Base-by-base conservation (phyloP, 2,797 vertebrate genomes). In the Percopsis omiscomaycus region DNA sequence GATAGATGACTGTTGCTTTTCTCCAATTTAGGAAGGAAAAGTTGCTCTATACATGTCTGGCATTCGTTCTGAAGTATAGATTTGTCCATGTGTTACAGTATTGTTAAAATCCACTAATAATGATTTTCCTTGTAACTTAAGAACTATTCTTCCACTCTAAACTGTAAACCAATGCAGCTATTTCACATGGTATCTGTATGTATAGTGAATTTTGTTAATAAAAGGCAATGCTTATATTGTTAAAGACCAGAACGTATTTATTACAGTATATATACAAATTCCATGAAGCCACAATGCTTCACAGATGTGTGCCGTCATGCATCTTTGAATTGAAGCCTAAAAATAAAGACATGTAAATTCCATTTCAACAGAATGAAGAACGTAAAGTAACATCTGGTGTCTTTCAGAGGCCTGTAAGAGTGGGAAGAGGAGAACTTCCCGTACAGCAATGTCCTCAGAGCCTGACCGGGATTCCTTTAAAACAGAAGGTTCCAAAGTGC, bases 131-230 rank as follows among this genome's bases (percentile, higher is more conserved):
- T 71, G 63, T 51, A 50, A 22, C 22, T 22, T 22, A 22, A 72
- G 66, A 56, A 64, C 15, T 55, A 37, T 62, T 72, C 46, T 76
- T 66, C 73, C 73, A 63, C 64, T 66, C 59, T 74, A 66, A 71
- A 64, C 65, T 75, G 70, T 79, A 58, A 82, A 82, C 66, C 63
- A 83, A 81, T 78, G 79, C 74, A 84, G 86, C 80, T 88, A 89
- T 90, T 91, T 86, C 85, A 88, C 77, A 88, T 84, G 70, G 75
- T 74, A 80, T 83, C 77, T 89, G 74, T 88, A 79, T 90, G 89
- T 90, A 81, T 70, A 84, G 87, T 92, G 86, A 89, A 84, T 69
- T 86, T 88, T 91, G 92, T 92, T 91, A 84, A 90, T 90, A 91
- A 92, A 93, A 93, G 86, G 68, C 72, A 77, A 87, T 86, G 78